Percentiles rank a stretch among this genome's conserved stretches.
Evolutionary conservation across 37 sponge, comb jelly and placozoan species (phyloP).

Genomic region (Geodia barretti): DNA sequence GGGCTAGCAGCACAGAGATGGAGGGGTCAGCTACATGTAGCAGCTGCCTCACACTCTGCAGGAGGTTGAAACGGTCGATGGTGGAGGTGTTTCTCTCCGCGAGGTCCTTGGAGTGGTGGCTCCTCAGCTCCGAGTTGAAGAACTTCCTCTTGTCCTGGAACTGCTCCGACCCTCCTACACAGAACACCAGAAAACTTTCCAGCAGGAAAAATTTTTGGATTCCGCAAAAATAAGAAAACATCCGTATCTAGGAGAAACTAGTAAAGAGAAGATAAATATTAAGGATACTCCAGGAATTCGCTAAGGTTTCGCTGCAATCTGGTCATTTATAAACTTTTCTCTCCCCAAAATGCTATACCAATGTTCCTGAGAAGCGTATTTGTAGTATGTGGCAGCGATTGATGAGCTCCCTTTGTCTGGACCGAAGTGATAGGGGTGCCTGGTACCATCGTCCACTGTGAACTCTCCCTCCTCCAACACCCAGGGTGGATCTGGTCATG

Average conservation of each 20-base stretch:
- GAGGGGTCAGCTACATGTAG: not conserved
- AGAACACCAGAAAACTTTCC: no score
- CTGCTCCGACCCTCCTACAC: conserved; percentile 81
- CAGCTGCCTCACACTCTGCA: conserved; percentile 64
- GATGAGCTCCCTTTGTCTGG: conserved; percentile 44
- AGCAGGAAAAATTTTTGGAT: no score
- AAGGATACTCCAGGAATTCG: no score
- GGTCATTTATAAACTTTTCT: no score
- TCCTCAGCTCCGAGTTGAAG: conserved; percentile 58
- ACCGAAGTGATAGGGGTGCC: conserved; percentile 29
- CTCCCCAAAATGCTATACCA: no score
- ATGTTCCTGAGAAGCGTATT: conserved; percentile 75
- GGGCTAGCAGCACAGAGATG: no score
- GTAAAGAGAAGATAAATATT: no score
- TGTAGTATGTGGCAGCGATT: conserved; percentile 71
- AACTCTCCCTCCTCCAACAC: conserved; percentile 9
- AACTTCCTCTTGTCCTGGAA: conserved; percentile 73
- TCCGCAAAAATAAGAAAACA: no score
- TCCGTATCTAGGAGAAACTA: no score
- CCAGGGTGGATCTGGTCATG: conserved; percentile 21
- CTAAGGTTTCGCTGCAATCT: no score
- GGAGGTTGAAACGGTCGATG: conserved; percentile 43
- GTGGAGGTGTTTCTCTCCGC: conserved; percentile 10
- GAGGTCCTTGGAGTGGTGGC: conserved; percentile 21
- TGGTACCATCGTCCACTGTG: conserved; percentile 67